phyloP scores from a whole-genome alignment of 2,888 invertebrate genomes.

The Drosophila monieri region DNA sequence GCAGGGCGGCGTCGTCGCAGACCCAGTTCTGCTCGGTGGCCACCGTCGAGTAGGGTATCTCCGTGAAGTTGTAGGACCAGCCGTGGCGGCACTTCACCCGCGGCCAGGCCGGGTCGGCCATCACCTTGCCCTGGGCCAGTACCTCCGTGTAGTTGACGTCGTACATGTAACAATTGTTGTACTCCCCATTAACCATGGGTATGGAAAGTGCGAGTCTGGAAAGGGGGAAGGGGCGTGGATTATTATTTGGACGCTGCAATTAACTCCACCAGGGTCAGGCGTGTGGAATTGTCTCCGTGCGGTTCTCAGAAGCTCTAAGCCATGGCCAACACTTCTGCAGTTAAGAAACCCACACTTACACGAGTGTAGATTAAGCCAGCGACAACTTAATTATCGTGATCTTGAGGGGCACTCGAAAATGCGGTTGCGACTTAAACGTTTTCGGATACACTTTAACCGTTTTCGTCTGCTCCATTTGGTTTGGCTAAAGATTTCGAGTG shows the following conservation, averaged over 20 bases:
- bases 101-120: constrained; percentile 88
- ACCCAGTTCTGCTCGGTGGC: constrained; percentile 95
- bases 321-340: constrained; percentile 32
- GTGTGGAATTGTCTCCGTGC: constrained; percentile 32
- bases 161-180: constrained; percentile 91
- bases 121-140: constrained; percentile 85
- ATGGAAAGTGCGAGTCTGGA: constrained; percentile 89
- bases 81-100: constrained; percentile 88
- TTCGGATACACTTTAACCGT: constrained; percentile 39
- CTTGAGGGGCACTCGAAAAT: constrained; percentile 42
- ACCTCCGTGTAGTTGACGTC: constrained; percentile 89
- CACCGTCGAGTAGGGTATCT: constrained; percentile 92
- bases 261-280: constrained; percentile 26
- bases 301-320: constrained; percentile 46
- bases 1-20: constrained; percentile 91
- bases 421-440: constrained; percentile 31
- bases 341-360: background rate
- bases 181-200: constrained; percentile 86
- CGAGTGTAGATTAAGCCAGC: constrained; percentile 10
- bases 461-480: constrained; percentile 16
- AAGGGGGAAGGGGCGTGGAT: background rate
- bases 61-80: constrained; percentile 93
- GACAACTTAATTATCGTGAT: constrained; percentile 55
- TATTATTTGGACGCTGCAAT: constrained; percentile 30
- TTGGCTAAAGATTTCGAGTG: constrained; percentile 5